These are phyloP conservation scores for Semaprochilodus insignis DNA, from an alignment of 2,797 vertebrate genomes.

Conservation along the genomic window DNA sequence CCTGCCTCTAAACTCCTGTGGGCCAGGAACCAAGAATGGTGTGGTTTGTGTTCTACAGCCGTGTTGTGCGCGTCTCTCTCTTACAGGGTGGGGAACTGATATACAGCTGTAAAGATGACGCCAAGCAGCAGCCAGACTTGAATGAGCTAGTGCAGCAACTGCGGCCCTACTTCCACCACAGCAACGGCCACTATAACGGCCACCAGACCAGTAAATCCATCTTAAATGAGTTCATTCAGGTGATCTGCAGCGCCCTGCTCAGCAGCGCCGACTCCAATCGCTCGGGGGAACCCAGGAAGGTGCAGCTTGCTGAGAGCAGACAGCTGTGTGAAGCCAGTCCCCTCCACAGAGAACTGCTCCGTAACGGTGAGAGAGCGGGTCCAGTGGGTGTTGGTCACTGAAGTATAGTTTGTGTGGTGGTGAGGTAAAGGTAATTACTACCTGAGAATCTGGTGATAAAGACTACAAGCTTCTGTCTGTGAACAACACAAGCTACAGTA, in stretches of 20 bases:
- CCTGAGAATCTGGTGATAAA: no score
- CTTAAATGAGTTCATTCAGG: conserved; percentile 90
- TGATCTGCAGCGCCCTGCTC: conserved; percentile 87
- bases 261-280: conserved; percentile 80
- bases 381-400: not conserved
- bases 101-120: conserved; percentile 90
- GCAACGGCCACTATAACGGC: conserved; percentile 82
- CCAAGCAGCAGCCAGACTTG: conserved; percentile 84
- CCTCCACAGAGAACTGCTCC: conserved; percentile 83
- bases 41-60: not conserved
- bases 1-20: not conserved
- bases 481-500: no score
- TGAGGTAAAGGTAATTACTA: not conserved
- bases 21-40: not conserved
- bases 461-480: no score
- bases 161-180: conserved; percentile 90
- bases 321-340: conserved; percentile 90
- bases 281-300: conserved; percentile 73
- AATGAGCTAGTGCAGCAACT: conserved; percentile 88
- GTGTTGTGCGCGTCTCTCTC: not conserved
- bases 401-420: not conserved
- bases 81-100: conserved; percentile 92
- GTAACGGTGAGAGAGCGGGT: conserved; percentile 78
- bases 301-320: conserved; percentile 75
- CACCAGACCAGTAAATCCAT: conserved; percentile 84